A percentile compares a stretch with the other conserved stretches of the same genome.
Evolutionary conservation across 2,888 invertebrate genomes (phyloP).

Genomic region (Andrena minutula): DNA sequence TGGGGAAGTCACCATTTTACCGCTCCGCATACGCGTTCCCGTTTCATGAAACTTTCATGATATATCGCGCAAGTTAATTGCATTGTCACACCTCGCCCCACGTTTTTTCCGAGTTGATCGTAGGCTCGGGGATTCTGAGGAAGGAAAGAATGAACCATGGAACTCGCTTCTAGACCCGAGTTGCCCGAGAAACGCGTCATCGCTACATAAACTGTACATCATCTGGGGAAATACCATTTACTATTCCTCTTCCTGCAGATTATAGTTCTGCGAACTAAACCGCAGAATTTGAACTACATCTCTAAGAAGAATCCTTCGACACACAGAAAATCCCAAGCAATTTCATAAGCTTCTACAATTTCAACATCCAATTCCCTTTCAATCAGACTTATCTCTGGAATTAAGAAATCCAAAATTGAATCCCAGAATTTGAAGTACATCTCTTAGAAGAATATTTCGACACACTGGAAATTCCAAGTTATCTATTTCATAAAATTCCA

Average conservation of each 20-base stretch:
- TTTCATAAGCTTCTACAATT: no score
- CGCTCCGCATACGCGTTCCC: neutral
- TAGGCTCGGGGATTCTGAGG: neutral
- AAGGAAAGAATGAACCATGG: neutral
- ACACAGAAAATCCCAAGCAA: no score
- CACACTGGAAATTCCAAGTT: neutral
- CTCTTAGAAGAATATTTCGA: neutral
- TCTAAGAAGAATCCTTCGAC: neutral
- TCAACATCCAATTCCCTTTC: no score
- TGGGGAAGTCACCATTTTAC: neutral
- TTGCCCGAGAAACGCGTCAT: neutral
- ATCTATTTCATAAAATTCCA: neutral
- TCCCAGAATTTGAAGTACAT: no score
- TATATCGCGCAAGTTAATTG: neutral
- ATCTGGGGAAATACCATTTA: neutral
- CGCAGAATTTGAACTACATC: neutral
- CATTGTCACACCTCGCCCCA: neutral
- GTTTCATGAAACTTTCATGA: conserved; percentile 19
- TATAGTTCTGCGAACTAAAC: neutral
- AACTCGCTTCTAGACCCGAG: neutral
- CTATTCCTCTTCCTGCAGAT: neutral
- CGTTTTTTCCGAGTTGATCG: neutral
- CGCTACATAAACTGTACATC: neutral
- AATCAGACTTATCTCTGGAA: no score
- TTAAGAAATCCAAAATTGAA: no score